Evolutionary conservation across 2,888 invertebrate genomes (phyloP).

Genomic region (Aspidapion aeneum): DNA sequence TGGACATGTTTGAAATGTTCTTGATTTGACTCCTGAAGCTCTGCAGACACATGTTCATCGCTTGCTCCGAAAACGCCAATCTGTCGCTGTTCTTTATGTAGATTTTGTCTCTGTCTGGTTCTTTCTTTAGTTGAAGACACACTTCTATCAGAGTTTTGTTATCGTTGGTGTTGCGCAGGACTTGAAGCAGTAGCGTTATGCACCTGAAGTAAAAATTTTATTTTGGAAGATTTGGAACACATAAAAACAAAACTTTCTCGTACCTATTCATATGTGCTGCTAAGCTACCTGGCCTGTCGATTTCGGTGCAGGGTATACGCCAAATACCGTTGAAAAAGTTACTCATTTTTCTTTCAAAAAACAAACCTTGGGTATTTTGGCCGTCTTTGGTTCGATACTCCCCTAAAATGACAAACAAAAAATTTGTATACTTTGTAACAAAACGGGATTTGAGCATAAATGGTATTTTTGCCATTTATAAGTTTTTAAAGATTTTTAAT

Average conservation of each 20-base stretch:
- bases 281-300: slow-evolving; percentile 89
- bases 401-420: no score
- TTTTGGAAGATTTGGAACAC: neutral
- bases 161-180: slow-evolving; percentile 76
- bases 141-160: slow-evolving; percentile 76
- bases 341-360: slow-evolving; percentile 76
- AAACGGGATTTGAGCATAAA: no score
- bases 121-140: slow-evolving; percentile 71
- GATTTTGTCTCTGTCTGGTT: slow-evolving; percentile 83
- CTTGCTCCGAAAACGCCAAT: slow-evolving; percentile 74
- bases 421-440: no score
- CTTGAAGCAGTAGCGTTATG: slow-evolving; percentile 75
- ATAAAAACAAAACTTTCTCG: neutral
- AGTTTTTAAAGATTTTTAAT: no score
- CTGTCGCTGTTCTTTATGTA: slow-evolving; percentile 85
- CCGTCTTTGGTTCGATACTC: slow-evolving; percentile 64
- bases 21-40: slow-evolving; percentile 63
- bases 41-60: slow-evolving; percentile 69
- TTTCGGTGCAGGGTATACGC: slow-evolving; percentile 86
- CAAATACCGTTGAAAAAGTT: slow-evolving; percentile 94
- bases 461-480: no score
- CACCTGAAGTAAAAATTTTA: slow-evolving; percentile 49
- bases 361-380: slow-evolving; percentile 74
- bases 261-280: slow-evolving; percentile 79
- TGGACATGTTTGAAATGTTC: slow-evolving; percentile 41